These are phyloP conservation scores for Steinernema hermaphroditum DNA, from an alignment of 2,888 invertebrate species.

Conservation along the genomic window DNA sequence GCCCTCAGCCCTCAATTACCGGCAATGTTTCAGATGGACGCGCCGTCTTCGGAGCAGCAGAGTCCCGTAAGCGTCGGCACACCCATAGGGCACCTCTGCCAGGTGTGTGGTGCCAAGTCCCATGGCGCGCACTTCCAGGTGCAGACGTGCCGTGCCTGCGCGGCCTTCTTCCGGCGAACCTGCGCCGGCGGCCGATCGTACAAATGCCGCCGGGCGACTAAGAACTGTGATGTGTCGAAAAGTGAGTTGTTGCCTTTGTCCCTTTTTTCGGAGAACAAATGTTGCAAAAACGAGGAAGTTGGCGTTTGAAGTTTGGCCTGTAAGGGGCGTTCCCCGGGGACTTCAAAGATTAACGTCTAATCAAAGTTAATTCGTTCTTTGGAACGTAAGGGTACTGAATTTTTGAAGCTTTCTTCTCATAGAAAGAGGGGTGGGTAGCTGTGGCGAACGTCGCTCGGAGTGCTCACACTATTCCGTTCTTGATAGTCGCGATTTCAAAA, in stretches of 20 bases:
- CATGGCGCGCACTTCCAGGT: conserved; percentile 35
- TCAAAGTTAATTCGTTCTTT: too few relatives aligned
- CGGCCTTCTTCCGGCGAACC: conserved; percentile 29
- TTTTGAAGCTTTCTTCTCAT: too few relatives aligned
- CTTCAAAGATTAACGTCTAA: too few relatives aligned
- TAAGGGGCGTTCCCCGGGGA: too few relatives aligned
- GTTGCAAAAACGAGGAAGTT: too few relatives aligned
- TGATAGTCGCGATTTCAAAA: too few relatives aligned
- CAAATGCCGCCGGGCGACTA: background rate
- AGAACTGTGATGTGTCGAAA: background rate
- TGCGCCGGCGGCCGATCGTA: background rate
- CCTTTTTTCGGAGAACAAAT: too few relatives aligned
- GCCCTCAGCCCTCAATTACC: background rate
- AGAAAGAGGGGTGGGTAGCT: too few relatives aligned
- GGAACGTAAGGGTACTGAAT: too few relatives aligned
- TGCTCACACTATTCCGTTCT: too few relatives aligned
- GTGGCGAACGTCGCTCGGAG: too few relatives aligned
- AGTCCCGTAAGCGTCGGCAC: background rate
- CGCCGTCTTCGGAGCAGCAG: background rate
- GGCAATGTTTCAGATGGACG: conserved; percentile 6
- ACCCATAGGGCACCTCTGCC: background rate
- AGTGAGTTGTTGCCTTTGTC: background rate
- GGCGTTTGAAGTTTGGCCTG: too few relatives aligned
- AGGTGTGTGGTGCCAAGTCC: conserved; percentile 32
- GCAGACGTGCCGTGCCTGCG: conserved; percentile 33